Conservation (phyloP, 2,797 vertebrate genomes). For the Poecilia picta region DNA sequence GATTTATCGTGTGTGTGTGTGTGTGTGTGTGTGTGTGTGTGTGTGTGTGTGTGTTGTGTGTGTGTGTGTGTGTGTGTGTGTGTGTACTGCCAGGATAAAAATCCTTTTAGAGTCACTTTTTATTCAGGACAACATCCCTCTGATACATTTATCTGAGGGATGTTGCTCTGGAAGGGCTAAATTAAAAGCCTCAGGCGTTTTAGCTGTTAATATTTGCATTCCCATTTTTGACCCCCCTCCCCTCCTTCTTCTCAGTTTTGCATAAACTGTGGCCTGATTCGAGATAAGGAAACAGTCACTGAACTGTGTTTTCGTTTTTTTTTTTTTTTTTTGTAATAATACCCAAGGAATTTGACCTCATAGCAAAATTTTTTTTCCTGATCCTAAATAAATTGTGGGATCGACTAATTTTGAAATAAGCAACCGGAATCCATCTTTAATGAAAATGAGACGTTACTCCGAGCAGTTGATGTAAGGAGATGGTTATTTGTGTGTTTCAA, state of each 20-base stretch:
- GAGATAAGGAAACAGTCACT: conserved; percentile 39
- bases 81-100: conserved; percentile 44
- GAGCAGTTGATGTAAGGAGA: background rate
- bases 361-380: conserved; percentile 7
- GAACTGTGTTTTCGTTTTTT: conserved; percentile 31
- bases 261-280: conserved; percentile 32
- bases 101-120: conserved; percentile 26
- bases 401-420: conserved; percentile 21
- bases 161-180: conserved; percentile 11
- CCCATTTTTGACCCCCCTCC: conserved; percentile 34
- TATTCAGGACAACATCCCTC: conserved; percentile 30
- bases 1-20: conserved; percentile 44
- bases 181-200: conserved; percentile 30
- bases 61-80: no score
- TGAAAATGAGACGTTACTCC: conserved; percentile 5
- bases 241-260: conserved; percentile 29
- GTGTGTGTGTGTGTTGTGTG: no score
- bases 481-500: conserved; percentile 1
- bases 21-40: no score
- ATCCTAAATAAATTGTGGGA: conserved; percentile 12
- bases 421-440: conserved; percentile 9
- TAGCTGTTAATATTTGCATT: conserved; percentile 57
- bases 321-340: conserved; percentile 3
- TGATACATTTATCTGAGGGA: conserved; percentile 13
- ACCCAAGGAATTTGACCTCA: background rate